Percentiles rank a stretch among this genome's conserved stretches.
Evolutionary conservation across 2,888 invertebrate genomes (phyloP).

Genomic region (Nomada ruficornis): DNA sequence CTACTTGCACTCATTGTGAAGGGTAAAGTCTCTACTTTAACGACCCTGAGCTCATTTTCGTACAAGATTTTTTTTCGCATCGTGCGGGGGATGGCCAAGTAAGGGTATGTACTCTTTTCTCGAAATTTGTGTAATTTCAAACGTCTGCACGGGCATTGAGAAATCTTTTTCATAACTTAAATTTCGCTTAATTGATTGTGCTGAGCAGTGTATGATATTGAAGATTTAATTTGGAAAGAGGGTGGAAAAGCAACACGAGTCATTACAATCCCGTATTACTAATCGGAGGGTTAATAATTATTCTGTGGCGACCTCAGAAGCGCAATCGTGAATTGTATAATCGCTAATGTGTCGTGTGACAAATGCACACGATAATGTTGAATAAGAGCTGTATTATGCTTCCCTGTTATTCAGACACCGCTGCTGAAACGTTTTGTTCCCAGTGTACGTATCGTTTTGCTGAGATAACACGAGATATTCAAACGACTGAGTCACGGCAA

Average conservation of each 20-base stretch:
- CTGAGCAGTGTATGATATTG: no score
- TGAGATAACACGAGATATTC: slow-evolving; percentile 51
- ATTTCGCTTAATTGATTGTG: no score
- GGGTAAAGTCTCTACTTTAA: no score
- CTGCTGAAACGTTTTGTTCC: slow-evolving; percentile 5
- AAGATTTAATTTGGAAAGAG: no score
- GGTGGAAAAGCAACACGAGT: background rate
- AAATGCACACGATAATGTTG: background rate
- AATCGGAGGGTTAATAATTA: background rate
- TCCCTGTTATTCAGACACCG: slow-evolving; percentile 4
- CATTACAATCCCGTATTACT: background rate
- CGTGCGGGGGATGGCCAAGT: no score
- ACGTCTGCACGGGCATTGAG: no score
- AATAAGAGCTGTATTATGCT: background rate
- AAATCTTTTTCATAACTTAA: no score
- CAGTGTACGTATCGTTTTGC: slow-evolving; percentile 25
- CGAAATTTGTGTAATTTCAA: no score
- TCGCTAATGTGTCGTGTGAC: background rate
- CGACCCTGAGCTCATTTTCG: no score
- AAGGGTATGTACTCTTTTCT: no score
- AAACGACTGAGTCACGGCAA: slow-evolving; percentile 49
- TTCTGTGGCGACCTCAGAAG: background rate
- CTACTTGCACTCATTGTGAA: no score
- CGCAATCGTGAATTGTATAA: background rate
- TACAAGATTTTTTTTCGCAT: no score